A percentile compares a stretch with the other conserved stretches of the same genome.
phyloP scores from a whole-genome alignment of 2,888 invertebrate genomes.

The Napeogenes inachia region DNA sequence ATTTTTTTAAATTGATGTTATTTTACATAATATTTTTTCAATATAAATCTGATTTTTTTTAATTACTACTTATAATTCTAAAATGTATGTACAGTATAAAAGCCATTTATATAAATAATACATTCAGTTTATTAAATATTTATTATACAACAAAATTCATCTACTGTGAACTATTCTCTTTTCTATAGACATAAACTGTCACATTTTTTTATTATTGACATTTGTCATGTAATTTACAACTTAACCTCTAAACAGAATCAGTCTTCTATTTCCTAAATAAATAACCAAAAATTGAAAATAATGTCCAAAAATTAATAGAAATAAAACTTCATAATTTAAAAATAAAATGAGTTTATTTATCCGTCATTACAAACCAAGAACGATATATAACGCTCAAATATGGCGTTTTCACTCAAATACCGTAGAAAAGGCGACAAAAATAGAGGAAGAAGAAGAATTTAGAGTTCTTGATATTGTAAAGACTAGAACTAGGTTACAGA shows the following conservation, averaged over 20 bases:
- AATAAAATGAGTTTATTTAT: conserved; percentile 64
- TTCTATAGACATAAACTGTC: no score
- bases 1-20: no score
- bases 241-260: conserved; percentile 42
- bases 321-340: conserved; percentile 13
- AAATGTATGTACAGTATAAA: no score
- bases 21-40: no score
- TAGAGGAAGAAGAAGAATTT: conserved; percentile 69
- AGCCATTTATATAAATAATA: no score
- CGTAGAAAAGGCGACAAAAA: conserved; percentile 47
- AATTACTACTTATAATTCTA: no score
- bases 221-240: not conserved
- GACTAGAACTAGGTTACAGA: conserved; percentile 50
- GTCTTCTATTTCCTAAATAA: not conserved
- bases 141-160: no score
- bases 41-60: no score
- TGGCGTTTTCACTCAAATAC: conserved; percentile 64
- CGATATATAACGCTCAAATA: conserved; percentile 48
- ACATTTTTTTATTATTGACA: not conserved
- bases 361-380: conserved; percentile 48
- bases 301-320: not conserved
- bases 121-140: no score
- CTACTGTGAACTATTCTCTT: no score
- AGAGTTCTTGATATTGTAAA: conserved; percentile 72
- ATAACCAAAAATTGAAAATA: not conserved